A percentile compares a stretch with the other conserved stretches of the same genome.
These are phyloP conservation scores for Luehdorfia chinensis DNA, from an alignment of 1,140 invertebrate genomes.

Conservation along the genomic window DNA sequence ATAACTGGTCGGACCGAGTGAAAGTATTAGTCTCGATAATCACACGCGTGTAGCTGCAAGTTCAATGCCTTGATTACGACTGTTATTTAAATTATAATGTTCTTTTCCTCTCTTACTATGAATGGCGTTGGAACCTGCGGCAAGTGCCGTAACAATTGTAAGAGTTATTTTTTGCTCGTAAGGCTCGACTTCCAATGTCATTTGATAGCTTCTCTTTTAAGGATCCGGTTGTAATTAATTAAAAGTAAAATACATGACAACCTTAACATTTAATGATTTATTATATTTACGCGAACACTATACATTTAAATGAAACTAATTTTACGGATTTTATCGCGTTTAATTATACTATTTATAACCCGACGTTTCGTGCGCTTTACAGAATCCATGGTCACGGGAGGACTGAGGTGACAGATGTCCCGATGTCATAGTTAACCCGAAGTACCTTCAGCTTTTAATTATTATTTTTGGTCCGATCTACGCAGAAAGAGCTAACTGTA, in stretches of 20 bases:
- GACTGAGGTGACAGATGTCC: too few relatives aligned
- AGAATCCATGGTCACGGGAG: too few relatives aligned
- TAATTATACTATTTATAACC: too few relatives aligned
- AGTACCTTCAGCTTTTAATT: too few relatives aligned
- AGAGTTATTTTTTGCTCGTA: constrained; percentile 26
- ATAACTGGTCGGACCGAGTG: constrained; percentile 51
- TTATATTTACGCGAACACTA: too few relatives aligned
- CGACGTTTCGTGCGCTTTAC: too few relatives aligned
- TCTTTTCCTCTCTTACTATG: constrained; percentile 52
- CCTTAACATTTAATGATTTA: too few relatives aligned
- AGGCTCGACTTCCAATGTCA: constrained; percentile 29
- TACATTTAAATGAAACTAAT: too few relatives aligned
- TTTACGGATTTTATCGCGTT: too few relatives aligned
- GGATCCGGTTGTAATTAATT: constrained; percentile 48
- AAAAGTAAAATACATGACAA: constrained; percentile 19
- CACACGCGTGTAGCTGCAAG: constrained; percentile 56
- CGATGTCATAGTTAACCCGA: too few relatives aligned
- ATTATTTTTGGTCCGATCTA: too few relatives aligned
- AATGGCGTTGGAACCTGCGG: constrained; percentile 36
- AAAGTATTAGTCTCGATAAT: constrained; percentile 69
- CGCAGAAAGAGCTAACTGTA: too few relatives aligned
- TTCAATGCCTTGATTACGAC: constrained; percentile 72
- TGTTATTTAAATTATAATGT: constrained; percentile 62
- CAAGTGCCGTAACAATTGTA: constrained; percentile 43
- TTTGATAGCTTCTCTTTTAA: constrained; percentile 12